Evolutionary conservation across 2,888 invertebrate species (phyloP), one percentile per base, ranked within the genome.

Genomic region (Drosophila siamana): DNA sequence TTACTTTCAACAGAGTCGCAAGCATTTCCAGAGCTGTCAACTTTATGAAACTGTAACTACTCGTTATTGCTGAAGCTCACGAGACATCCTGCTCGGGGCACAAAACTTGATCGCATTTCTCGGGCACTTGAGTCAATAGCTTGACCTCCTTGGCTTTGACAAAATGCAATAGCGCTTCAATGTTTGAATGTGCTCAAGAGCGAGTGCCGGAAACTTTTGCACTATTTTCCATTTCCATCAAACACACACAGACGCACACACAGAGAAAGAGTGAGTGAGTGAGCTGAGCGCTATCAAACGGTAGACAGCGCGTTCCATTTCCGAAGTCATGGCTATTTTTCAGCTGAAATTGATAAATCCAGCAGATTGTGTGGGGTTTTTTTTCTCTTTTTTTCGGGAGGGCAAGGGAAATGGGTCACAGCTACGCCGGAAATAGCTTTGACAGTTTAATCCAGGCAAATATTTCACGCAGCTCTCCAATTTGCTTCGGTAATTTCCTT

Each of bases 391-490:
- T n/a, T n/a, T n/a, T n/a, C n/a, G 19, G 19, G 13, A 6, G 7
- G 33, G 7, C 13, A n/a, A 22, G 54, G 54, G 15, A 72, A 74
- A 66, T 74, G 57, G 73, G 78, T 74, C 78, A 78, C 30, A 57
- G 63, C 40, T 50, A 33, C 47, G 56, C 13, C 78, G 89, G 82
- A 82, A 88, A 83, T 83, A 68, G 71, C 89, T 80, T 80, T 87
- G 88, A 81, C 89, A 89, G 79, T 56, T 66, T 65, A 84, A 74
- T 63, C 52, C 71, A 48, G 57, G 67, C 61, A 30, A 71, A 68
- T 63, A 70, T 69, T 62, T 78, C 54, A 46, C 64, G 30, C 51
- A 61, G 68, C 41, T 63, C 41, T 41, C 43, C 61, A 65, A 86
- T 83, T 83, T 69, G 72, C 60, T 56, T 69, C 56, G 51, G 54